These are phyloP conservation scores for Bursaphelenchus okinawaensis DNA, from an alignment of 2,888 invertebrate genomes.

Conservation along the genomic window DNA sequence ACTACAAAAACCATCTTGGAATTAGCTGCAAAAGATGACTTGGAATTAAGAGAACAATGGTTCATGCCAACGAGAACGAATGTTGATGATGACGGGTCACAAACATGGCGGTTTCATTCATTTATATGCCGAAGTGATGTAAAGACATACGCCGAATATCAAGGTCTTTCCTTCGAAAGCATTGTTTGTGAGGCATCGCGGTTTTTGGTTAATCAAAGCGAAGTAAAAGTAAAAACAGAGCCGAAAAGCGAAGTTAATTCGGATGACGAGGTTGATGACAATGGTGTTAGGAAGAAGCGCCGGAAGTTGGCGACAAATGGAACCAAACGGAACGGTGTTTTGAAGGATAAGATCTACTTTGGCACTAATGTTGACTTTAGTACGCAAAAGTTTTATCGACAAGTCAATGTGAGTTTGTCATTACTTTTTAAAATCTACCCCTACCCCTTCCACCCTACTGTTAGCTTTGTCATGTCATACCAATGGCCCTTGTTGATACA, in stretches of 20 bases:
- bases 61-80: neutral
- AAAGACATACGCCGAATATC: constrained; percentile 94
- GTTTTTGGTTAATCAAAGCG: neutral
- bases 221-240: neutral
- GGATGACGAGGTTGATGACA: neutral
- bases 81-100: neutral
- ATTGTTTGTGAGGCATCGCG: constrained; percentile 67
- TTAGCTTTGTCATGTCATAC: too few relatives aligned
- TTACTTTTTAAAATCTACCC: too few relatives aligned
- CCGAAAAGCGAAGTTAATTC: neutral
- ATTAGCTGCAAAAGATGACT: constrained; percentile 72
- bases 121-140: constrained; percentile 61
- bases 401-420: neutral
- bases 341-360: constrained; percentile 66
- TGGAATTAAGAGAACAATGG: constrained; percentile 18
- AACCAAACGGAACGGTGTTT: neutral
- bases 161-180: constrained; percentile 94
- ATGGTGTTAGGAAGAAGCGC: neutral
- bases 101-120: constrained; percentile 4
- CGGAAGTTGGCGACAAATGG: neutral
- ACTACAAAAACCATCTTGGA: constrained; percentile 97
- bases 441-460: too few relatives aligned
- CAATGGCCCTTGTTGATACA: too few relatives aligned
- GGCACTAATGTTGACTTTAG: constrained; percentile 85
- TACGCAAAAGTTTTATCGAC: neutral